Base-by-base conservation (phyloP, 2,113 vertebrate genomes). In the Tonatia bakeri region DNA sequence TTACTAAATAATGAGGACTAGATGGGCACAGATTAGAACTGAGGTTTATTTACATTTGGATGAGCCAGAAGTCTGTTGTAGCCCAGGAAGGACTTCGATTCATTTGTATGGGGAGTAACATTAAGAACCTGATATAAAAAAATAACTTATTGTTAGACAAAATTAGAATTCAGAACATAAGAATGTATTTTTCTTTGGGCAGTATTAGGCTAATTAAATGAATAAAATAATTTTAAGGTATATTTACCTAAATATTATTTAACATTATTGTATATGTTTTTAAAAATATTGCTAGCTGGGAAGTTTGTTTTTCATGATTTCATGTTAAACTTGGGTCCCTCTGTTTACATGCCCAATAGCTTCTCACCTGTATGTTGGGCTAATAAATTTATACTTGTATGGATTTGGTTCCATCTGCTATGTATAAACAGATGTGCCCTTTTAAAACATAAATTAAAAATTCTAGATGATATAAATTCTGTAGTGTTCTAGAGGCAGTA, bases 61-160 rank as follows among this genome's bases (percentile, higher is more conserved):
- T 69, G 31, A 95, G 73, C 45, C 92, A 86, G 72, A 85, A 87
- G 33, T 94, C 52, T 86, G 70, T 45, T 56, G 16, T 56, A 90
- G 47, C 94, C 67, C 87, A 88, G n/a, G 43, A 96, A 94, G 65
- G 50, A 36, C 43, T 97, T 95, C 95, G 86, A 85, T 77, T 94
- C 61, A 77, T 50, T 88, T 89, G 31, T 38, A 40, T 79, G 20
- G 24, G 38, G 16, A 89, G 4, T 67, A 91, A 85, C n/a, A 72
- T 87, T 50, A 88, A 96, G 67, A 90, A 82, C 14, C 45, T n/a
- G 56, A 50, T 43, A 64, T 65, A 7, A 6, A 70, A 95, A 93
- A 81, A 91, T 73, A 59, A 70, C n/a, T 76, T 82, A 45, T 56
- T 86, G 40, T 61, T 85, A 75, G 33, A 45, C 15, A 92, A 90